These are phyloP conservation scores for Acanthornis magna DNA, from an alignment of 2,797 vertebrate species.

Conservation along the genomic window DNA sequence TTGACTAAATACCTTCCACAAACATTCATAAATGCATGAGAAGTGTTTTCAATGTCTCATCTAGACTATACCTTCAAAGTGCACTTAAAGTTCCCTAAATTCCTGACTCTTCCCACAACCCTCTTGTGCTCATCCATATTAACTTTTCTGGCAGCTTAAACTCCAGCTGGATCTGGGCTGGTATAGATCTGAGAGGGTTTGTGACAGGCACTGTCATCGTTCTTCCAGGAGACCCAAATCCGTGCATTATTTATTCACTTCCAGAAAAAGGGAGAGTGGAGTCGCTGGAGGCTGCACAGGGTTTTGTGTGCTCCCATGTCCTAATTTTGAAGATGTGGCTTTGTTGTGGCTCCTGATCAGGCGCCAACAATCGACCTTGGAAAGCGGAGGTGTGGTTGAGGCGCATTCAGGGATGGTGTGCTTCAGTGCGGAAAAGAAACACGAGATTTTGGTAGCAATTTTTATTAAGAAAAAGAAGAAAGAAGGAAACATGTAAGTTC, in stretches of 20 bases:
- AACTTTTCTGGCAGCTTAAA: neutral
- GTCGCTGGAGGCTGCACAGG: neutral
- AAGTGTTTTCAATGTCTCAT: neutral
- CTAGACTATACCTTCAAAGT: neutral
- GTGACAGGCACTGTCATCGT: fast-evolving
- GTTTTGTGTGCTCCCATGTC: neutral
- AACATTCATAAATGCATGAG: neutral
- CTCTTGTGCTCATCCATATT: neutral
- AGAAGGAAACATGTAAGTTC: neutral
- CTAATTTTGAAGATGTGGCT: neutral
- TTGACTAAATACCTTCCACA: neutral
- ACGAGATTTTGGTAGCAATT: neutral
- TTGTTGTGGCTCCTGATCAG: neutral
- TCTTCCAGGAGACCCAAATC: neutral
- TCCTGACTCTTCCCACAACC: neutral
- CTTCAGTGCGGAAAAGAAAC: neutral
- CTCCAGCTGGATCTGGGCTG: neutral
- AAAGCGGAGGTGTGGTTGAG: neutral
- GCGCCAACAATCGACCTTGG: fast-evolving
- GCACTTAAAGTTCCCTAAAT: neutral
- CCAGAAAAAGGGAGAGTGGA: neutral
- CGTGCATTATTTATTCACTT: neutral
- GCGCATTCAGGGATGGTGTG: neutral
- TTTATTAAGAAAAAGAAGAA: neutral
- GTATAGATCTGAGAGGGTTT: neutral